Conservation (phyloP, 2,888 invertebrate species). For the Xanthorhoe spadicearia region DNA sequence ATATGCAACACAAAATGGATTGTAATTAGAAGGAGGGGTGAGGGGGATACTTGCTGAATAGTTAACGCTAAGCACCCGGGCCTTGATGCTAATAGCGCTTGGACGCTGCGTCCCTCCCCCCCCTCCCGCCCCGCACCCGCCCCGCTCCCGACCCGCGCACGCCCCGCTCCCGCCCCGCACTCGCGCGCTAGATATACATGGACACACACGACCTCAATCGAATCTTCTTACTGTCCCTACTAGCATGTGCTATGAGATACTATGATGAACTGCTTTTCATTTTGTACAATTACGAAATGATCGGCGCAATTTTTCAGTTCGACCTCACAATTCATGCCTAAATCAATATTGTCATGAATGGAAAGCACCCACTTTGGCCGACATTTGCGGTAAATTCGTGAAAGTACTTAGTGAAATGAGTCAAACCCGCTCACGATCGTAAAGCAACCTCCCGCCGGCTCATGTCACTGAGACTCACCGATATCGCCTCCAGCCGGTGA, state of each 20-base stretch:
- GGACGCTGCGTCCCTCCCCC: slow-evolving; percentile 14
- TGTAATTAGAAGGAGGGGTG: slow-evolving; percentile 22
- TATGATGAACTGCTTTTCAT: not conserved
- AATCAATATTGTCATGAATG: slow-evolving; percentile 1
- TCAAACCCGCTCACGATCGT: not conserved
- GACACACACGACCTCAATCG: too few relatives aligned
- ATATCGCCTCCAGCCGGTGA: not conserved
- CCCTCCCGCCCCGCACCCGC: slow-evolving; percentile 1
- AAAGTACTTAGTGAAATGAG: not conserved
- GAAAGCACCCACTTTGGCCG: not conserved
- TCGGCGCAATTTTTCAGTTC: not conserved
- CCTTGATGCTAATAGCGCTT: slow-evolving; percentile 28
- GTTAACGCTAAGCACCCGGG: slow-evolving; percentile 27
- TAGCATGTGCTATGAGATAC: too few relatives aligned
- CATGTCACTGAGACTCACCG: not conserved
- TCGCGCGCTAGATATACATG: not conserved
- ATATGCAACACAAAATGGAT: slow-evolving; percentile 25
- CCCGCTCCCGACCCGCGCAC: not conserved
- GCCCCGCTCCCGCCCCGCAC: not conserved
- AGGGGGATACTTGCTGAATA: slow-evolving; percentile 22
- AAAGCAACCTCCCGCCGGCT: not conserved
- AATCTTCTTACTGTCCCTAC: too few relatives aligned
- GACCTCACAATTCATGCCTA: not conserved
- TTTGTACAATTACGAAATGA: not conserved
- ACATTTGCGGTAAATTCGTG: not conserved